A percentile compares a stretch with the other conserved stretches of the same genome.
Conservation (phyloP, 2,888 invertebrate genomes). For the Encarsia formosa region DNA sequence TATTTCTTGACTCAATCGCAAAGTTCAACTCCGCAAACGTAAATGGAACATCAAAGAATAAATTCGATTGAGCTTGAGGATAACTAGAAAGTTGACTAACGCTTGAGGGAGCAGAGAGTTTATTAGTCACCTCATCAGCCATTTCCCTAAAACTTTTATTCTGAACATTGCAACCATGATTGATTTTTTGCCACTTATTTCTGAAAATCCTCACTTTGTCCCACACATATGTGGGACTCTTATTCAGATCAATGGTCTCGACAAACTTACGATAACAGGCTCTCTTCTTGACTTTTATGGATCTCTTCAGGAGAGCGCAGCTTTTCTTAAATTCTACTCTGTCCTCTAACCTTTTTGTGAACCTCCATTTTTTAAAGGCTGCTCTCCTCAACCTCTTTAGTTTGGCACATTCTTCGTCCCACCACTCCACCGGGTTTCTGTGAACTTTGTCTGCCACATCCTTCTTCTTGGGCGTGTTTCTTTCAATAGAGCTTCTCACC, state of each 20-base stretch:
- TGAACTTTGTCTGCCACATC: neutral
- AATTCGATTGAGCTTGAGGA: neutral
- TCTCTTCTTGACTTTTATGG: conserved; percentile 10
- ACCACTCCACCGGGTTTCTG: conserved; percentile 19
- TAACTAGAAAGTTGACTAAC: neutral
- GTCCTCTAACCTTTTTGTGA: neutral
- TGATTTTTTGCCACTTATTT: neutral
- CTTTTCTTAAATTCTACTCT: conserved; percentile 6
- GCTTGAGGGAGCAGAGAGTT: conserved; percentile 4
- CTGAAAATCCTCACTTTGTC: conserved; percentile 3
- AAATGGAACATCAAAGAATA: neutral
- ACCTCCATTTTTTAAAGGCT: conserved; percentile 9
- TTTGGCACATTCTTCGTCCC: conserved; percentile 14
- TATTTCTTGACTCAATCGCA: neutral
- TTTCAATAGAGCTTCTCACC: neutral
- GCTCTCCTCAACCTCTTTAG: conserved; percentile 5
- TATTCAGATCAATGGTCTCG: conserved; percentile 3
- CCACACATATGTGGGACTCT: conserved; percentile 5
- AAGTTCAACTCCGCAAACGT: neutral
- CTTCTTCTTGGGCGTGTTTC: neutral
- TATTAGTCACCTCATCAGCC: neutral
- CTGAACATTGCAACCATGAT: too few relatives aligned
- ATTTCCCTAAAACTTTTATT: neutral
- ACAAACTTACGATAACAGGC: conserved; percentile 5
- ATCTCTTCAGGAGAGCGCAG: neutral